A percentile compares a stretch with the other conserved stretches of the same genome.
Conservation (phyloP, 2,888 invertebrate genomes). For the Pardosa pseudoannulata region DNA sequence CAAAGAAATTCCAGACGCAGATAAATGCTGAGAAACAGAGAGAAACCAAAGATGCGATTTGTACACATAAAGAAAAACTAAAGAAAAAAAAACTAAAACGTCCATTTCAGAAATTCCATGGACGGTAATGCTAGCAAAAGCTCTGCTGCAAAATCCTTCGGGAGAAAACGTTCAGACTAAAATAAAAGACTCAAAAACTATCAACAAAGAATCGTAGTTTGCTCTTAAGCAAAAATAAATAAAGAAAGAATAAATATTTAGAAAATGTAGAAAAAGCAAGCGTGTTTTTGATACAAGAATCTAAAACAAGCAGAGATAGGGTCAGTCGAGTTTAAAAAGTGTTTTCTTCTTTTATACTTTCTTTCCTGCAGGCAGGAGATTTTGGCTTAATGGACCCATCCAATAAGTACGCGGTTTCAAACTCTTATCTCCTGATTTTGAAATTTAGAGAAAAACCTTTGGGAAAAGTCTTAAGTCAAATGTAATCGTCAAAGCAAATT, state of each 20-base stretch:
- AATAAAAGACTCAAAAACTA: constrained; percentile 27
- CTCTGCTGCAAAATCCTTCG: constrained; percentile 4
- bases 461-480: background rate
- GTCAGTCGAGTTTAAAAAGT: background rate
- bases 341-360: background rate
- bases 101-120: constrained; percentile 34
- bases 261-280: constrained; percentile 22
- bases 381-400: constrained; percentile 9
- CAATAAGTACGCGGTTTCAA: constrained; percentile 12
- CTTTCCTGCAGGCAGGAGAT: constrained; percentile 3
- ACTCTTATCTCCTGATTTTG: background rate
- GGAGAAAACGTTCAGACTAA: constrained; percentile 1
- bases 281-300: background rate
- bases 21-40: background rate
- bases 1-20: background rate
- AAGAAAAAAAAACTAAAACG: constrained; percentile 10
- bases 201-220: constrained; percentile 13
- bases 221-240: background rate
- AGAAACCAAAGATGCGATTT: background rate
- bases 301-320: constrained; percentile 3
- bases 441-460: background rate
- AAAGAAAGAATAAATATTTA: constrained; percentile 16
- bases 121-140: background rate
- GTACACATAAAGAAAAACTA: constrained; percentile 6
- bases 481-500: too few relatives aligned